A percentile compares a stretch with the other conserved stretches of the same genome.
Evolutionary conservation across 2,888 invertebrate genomes (phyloP).

Genomic region (Allygus modestus): DNA sequence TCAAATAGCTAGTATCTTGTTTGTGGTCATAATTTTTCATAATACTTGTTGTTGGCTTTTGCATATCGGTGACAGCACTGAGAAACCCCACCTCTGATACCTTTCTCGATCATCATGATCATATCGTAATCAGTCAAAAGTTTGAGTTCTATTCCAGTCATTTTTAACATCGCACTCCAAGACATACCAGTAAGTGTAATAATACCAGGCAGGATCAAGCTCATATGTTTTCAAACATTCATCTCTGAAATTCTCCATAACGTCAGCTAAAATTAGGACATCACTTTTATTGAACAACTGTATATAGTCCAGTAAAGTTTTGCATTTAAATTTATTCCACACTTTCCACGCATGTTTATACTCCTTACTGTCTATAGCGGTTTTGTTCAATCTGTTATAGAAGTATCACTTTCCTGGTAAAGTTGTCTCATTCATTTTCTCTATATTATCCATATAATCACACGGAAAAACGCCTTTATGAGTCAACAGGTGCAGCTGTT

Average conservation of each 20-base stretch:
- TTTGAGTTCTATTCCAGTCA: conserved; percentile 63
- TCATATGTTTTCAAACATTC: conserved; percentile 20
- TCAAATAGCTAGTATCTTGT: not conserved
- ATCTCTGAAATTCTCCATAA: no score
- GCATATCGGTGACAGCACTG: conserved; percentile 49
- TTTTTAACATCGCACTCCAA: no score
- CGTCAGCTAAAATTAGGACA: conserved; percentile 61
- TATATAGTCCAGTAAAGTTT: no score
- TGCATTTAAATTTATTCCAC: conserved; percentile 71
- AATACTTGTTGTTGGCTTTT: conserved; percentile 53
- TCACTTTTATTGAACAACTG: conserved; percentile 59
- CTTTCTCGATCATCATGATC: no score
- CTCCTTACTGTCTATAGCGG: conserved; percentile 68
- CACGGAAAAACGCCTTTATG: conserved; percentile 66
- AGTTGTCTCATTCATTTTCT: no score
- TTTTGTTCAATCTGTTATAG: conserved; percentile 68
- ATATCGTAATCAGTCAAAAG: conserved; percentile 63
- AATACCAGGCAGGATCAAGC: conserved; percentile 63
- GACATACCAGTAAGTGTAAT: conserved; percentile 53
- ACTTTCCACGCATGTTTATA: conserved; percentile 72
- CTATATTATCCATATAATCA: conserved; percentile 66
- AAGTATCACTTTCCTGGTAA: conserved; percentile 70
- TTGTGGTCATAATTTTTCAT: conserved; percentile 9
- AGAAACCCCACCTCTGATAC: no score
- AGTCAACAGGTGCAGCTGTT: not conserved